Evolutionary conservation across 2,113 vertebrate species (phyloP).

Genomic region (Entosphenus tridentatus): DNA sequence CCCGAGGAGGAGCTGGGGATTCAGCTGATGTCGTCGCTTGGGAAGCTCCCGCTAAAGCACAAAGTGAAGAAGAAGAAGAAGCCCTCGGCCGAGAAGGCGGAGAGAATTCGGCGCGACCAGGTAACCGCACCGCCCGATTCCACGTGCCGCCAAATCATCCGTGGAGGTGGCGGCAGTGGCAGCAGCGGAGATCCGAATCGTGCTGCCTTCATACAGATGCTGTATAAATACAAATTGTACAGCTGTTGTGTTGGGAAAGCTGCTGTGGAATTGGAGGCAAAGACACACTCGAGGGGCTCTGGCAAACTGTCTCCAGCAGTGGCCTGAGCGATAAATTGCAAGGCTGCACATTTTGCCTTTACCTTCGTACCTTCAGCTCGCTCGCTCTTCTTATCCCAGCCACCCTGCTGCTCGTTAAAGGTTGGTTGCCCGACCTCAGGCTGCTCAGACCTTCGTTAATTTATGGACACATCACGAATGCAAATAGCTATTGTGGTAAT

Average conservation of each 20-base stretch:
- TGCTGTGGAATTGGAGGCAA: not conserved
- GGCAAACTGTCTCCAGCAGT: no score
- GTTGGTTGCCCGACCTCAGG: no score
- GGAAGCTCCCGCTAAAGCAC: slow-evolving; percentile 23
- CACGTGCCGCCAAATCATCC: not conserved
- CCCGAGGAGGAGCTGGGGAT: slow-evolving; percentile 17
- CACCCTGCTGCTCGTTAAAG: no score
- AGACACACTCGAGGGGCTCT: no score
- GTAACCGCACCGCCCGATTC: slow-evolving; percentile 17
- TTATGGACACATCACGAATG: no score
- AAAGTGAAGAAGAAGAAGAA: slow-evolving; percentile 25
- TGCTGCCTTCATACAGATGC: not conserved
- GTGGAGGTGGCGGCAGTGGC: not conserved
- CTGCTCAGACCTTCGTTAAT: no score
- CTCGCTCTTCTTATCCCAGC: no score
- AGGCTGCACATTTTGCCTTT: no score
- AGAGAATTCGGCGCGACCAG: slow-evolving; percentile 55
- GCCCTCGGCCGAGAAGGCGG: slow-evolving; percentile 35
- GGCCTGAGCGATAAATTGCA: no score
- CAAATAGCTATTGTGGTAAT: not conserved
- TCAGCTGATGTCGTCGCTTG: slow-evolving; percentile 46
- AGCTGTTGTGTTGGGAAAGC: not conserved
- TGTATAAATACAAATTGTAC: not conserved
- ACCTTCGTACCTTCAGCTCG: no score
- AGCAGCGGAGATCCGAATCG: not conserved